Evolutionary conservation across 1,140 invertebrate species (phyloP).

Genomic region (Pseudomyrmex sp.): DNA sequence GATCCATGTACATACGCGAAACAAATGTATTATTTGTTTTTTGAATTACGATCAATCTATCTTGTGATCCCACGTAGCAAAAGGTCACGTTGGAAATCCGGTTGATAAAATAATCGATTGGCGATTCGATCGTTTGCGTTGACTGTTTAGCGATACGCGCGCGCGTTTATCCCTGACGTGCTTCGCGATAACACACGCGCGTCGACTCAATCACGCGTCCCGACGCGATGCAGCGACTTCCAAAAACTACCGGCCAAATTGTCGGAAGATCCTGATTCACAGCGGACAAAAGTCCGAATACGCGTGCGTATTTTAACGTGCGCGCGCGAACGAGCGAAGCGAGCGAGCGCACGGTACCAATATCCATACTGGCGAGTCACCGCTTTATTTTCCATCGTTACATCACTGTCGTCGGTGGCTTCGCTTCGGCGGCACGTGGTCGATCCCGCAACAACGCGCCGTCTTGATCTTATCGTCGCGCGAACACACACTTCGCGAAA

Average conservation of each 20-base stretch:
- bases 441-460: constrained; percentile 9
- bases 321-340: constrained; percentile 47
- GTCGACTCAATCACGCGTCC: not conserved
- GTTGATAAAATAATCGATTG: not conserved
- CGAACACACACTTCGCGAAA: not conserved
- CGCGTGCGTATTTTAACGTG: constrained; percentile 67
- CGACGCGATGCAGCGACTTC: constrained; percentile 44
- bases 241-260: constrained; percentile 65
- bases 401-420: constrained; percentile 68
- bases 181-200: not conserved
- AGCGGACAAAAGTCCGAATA: not conserved
- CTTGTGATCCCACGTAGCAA: not conserved
- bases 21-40: not conserved
- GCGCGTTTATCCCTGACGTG: not conserved
- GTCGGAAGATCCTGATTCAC: constrained; percentile 21
- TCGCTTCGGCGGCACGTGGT: constrained; percentile 25
- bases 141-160: not conserved
- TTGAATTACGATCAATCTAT: not conserved
- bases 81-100: not conserved
- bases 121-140: not conserved
- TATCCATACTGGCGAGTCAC: constrained; percentile 68
- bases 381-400: constrained; percentile 75
- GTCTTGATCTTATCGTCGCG: constrained; percentile 28
- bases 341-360: constrained; percentile 72
- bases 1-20: too few relatives aligned